Evolutionary conservation across 2,113 vertebrate genomes (phyloP).

Genomic region (Aspiorhynchus laticeps): DNA sequence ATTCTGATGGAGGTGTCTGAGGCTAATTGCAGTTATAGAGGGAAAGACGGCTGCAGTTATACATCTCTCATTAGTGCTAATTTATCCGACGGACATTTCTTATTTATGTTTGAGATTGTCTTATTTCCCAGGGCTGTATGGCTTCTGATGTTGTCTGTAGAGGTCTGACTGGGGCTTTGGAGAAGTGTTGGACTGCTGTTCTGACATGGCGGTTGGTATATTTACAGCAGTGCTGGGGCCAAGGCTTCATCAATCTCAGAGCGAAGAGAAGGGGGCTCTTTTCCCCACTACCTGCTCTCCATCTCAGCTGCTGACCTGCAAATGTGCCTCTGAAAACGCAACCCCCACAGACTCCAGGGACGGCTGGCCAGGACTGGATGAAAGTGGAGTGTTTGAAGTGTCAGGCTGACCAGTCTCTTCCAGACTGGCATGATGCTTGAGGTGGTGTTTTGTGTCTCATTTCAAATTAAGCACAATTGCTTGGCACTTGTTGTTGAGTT

Average conservation of each 20-base stretch:
- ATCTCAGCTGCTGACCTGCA: constrained; percentile 78
- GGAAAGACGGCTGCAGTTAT: background rate
- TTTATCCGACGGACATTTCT: constrained; percentile 12
- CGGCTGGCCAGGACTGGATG: constrained; percentile 8
- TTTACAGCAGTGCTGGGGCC: constrained; percentile 79
- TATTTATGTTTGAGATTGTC: constrained; percentile 24
- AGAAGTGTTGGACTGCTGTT: constrained; percentile 73
- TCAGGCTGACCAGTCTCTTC: constrained; percentile 19
- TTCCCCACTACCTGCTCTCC: constrained; percentile 77
- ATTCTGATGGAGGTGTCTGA: background rate
- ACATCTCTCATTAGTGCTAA: constrained; percentile 32
- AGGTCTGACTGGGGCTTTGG: constrained; percentile 59
- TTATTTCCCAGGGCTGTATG: constrained; percentile 13
- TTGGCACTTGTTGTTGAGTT: constrained; percentile 1
- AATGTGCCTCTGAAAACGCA: constrained; percentile 64
- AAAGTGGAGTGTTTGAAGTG: constrained; percentile 31
- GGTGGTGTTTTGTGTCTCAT: background rate
- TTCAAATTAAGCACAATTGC: background rate
- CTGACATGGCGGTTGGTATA: constrained; percentile 80
- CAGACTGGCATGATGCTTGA: background rate
- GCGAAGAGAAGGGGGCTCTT: constrained; percentile 69
- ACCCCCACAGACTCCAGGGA: constrained; percentile 21
- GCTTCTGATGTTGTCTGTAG: constrained; percentile 5
- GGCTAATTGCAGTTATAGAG: background rate
- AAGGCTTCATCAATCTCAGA: constrained; percentile 79